Percentiles rank a stretch among this genome's conserved stretches.
Evolutionary conservation across 1,140 invertebrate genomes (phyloP).

Genomic region (Leptinotarsa lineolata): DNA sequence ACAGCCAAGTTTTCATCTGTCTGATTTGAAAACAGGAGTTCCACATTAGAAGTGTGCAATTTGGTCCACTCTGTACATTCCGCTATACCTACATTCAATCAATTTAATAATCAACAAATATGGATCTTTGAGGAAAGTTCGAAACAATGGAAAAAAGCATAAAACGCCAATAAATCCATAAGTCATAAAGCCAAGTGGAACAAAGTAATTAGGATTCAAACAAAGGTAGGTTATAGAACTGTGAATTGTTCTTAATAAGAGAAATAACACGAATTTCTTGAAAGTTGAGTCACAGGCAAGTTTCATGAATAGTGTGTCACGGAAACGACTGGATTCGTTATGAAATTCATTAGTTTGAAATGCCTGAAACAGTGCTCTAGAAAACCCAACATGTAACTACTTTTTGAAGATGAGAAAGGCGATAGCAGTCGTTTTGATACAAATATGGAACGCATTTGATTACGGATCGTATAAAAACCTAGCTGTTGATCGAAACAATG

Average conservation of each 20-base stretch:
- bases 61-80: too few relatives aligned
- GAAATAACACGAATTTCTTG: constrained; percentile 6
- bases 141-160: too few relatives aligned
- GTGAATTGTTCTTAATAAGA: not conserved
- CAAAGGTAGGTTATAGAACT: not conserved
- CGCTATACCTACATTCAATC: too few relatives aligned
- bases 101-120: too few relatives aligned
- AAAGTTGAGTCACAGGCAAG: not conserved
- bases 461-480: too few relatives aligned
- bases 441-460: too few relatives aligned
- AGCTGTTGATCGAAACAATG: too few relatives aligned
- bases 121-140: too few relatives aligned
- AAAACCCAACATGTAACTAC: not conserved
- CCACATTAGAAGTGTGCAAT: too few relatives aligned
- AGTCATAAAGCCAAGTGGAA: not conserved
- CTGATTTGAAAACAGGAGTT: too few relatives aligned
- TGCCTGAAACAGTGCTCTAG: not conserved
- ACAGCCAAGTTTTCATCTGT: too few relatives aligned
- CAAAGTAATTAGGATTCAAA: not conserved
- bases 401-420: not conserved
- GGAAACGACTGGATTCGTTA: not conserved
- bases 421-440: not conserved
- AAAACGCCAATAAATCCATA: not conserved
- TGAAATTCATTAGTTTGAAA: constrained; percentile 1
- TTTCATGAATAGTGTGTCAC: not conserved